These are phyloP conservation scores for Dipodomys ordii DNA, from an alignment of 2,113 vertebrate genomes.

Conservation along the genomic window DNA sequence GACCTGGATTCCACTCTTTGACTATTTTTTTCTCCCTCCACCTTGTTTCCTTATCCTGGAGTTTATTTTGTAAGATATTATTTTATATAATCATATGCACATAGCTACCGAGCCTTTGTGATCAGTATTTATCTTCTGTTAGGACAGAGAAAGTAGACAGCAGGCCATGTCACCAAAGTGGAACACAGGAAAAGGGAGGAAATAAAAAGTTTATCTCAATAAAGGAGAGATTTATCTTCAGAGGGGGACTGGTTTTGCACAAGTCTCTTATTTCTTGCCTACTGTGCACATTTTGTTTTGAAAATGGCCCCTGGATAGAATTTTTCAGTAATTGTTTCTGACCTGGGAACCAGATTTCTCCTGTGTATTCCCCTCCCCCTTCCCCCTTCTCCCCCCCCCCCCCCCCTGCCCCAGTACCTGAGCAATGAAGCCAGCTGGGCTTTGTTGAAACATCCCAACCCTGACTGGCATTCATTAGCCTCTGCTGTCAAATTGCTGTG, in stretches of 20 bases:
- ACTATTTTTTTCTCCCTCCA: too few relatives aligned
- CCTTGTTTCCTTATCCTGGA: too few relatives aligned
- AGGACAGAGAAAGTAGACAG: conserved; percentile 20
- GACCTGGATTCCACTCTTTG: background rate
- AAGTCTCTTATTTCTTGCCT: conserved; percentile 21
- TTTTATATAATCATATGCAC: too few relatives aligned
- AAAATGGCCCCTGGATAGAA: conserved; percentile 42
- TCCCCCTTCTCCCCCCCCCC: too few relatives aligned
- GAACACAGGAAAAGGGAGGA: background rate
- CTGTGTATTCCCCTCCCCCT: background rate
- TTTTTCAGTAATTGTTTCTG: conserved; percentile 56
- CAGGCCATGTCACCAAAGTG: background rate
- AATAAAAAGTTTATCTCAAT: background rate
- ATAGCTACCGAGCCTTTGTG: too few relatives aligned
- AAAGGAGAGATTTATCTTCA: background rate
- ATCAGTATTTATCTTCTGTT: background rate
- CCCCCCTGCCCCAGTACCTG: background rate
- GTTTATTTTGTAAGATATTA: too few relatives aligned
- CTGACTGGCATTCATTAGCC: conserved; percentile 63
- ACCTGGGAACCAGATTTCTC: conserved; percentile 22
- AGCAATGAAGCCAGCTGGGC: conserved; percentile 43
- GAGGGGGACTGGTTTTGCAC: background rate
- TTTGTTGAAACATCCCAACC: conserved; percentile 8
- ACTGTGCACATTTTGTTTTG: background rate
- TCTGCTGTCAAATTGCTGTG: conserved; percentile 43